Base-by-base conservation (phyloP, 2,797 vertebrate genomes). In the Vespertilio murinus region DNA sequence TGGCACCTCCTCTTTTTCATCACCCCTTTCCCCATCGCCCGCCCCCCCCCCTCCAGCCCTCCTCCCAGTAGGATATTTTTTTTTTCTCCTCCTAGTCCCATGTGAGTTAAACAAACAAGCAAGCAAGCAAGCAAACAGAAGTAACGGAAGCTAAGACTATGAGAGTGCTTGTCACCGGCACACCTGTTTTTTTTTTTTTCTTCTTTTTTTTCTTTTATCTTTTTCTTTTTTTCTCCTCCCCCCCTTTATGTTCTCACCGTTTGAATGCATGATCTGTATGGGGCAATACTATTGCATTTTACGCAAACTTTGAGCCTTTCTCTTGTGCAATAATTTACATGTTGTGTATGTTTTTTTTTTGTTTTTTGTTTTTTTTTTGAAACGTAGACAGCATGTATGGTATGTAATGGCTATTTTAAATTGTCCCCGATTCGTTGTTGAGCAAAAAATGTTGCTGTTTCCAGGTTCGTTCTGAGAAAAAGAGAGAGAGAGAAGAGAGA, bases 251-350 rank as follows among this genome's bases (percentile, higher is more conserved):
- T 98, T 98, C 98, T 98, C 98, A 99, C 98, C 99, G 99, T 99
- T 98, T 99, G 99, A 99, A 99, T 99, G 99, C 99, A 99, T 99
- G 99, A 99, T 99, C 99, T 99, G 99, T 99, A 99, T 99, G 99
- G 99, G 99, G 99, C 99, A 99, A 99, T 99, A 99, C 99, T 99
- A 99, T 99, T 99, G 99, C 99, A 99, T 99, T 99, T 98, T 99
- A 99, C 99, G 99, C 99, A 99, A 99, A 99, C 99, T 99, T 99
- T 99, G 99, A 99, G 99, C 99, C 99, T 99, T 99, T 99, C 99
- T 99, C 99, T 99, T 99, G 99, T 99, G 99, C 99, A 99, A 99
- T 99, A 99, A 99, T 99, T 99, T 99, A 99, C 99, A 99, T 99
- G 99, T 99, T 99, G 99, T 99, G 99, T 99, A 99, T 99, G 98